These are phyloP conservation scores for Syrrhaptes paradoxus DNA, from an alignment of 2,113 vertebrate genomes.

Conservation along the genomic window DNA sequence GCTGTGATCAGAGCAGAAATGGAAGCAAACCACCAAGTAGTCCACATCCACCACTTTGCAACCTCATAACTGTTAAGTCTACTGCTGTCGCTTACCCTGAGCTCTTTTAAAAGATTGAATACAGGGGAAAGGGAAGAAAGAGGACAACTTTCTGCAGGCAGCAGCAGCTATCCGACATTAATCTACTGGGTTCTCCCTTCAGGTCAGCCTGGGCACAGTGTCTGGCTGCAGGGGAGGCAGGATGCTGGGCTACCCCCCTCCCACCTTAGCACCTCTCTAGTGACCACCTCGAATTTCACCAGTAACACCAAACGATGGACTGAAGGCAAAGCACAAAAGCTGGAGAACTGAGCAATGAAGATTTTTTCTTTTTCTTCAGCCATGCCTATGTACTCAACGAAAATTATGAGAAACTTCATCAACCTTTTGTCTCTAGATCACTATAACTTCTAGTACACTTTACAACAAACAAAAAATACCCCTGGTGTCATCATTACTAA, in stretches of 20 bases:
- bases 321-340: background rate
- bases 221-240: accelerated
- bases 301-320: no score
- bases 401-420: background rate
- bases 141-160: background rate
- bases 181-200: background rate
- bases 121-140: background rate
- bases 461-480: background rate
- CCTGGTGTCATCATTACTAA: background rate
- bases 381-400: background rate
- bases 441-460: background rate
- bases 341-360: background rate
- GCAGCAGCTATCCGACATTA: background rate
- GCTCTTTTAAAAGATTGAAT: background rate
- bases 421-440: background rate
- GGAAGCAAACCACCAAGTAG: background rate
- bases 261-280: background rate
- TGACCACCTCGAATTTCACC: background rate
- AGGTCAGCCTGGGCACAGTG: accelerated
- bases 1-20: background rate
- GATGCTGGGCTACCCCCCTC: background rate
- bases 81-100: background rate
- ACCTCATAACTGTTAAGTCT: background rate
- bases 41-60: background rate
- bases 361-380: background rate